phyloP scores from a whole-genome alignment of 1,140 invertebrate species.

The Drosophila biarmipes region DNA sequence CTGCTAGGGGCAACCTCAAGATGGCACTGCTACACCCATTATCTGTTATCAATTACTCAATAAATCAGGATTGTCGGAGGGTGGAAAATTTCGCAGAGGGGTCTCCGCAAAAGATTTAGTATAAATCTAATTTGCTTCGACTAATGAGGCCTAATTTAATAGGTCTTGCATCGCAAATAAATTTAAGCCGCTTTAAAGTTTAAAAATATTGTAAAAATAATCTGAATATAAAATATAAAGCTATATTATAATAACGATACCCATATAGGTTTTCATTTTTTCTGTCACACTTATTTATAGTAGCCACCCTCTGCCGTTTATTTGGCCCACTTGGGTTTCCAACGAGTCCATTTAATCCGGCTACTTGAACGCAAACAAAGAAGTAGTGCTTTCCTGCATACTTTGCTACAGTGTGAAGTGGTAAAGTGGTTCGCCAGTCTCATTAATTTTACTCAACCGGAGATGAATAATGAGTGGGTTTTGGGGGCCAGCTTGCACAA shows the following conservation, averaged over 20 bases:
- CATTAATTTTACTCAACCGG: conserved; percentile 66
- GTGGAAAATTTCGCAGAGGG: background rate
- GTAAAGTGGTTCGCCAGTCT: conserved; percentile 32
- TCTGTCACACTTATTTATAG: background rate
- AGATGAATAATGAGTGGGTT: conserved; percentile 65
- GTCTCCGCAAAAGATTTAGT: background rate
- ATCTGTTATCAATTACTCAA: conserved; percentile 2
- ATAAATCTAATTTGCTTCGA: background rate
- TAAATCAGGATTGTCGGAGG: background rate
- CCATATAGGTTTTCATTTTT: too few species aligned
- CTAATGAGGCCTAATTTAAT: background rate
- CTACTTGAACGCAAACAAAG: conserved; percentile 30
- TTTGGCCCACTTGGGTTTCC: background rate
- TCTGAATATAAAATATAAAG: too few species aligned
- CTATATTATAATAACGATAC: too few species aligned
- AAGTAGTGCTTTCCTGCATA: conserved; percentile 8
- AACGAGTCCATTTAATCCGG: conserved; percentile 11
- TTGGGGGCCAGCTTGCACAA: conserved; percentile 19
- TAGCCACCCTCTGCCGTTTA: background rate
- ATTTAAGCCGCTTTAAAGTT: background rate
- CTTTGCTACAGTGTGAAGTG: conserved; percentile 16
- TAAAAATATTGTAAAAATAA: too few species aligned
- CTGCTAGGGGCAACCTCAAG: background rate
- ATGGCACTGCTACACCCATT: background rate
- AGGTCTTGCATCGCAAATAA: background rate